A percentile compares a stretch with the other conserved stretches of the same genome.
Conservation (phyloP, 2,113 vertebrate genomes). For the Labeo catla region DNA sequence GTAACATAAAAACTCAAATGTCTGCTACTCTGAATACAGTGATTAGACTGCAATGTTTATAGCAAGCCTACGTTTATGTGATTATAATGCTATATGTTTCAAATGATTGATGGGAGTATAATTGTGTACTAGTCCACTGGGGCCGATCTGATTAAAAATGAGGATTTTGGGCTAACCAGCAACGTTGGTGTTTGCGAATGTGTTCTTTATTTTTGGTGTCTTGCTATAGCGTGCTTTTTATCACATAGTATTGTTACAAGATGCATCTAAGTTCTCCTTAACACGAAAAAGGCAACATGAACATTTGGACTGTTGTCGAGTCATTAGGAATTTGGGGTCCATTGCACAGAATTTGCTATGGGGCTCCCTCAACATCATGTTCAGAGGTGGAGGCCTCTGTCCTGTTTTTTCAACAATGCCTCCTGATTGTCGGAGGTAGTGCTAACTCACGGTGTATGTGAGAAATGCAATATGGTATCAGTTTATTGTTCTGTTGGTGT, state of each 20-base stretch:
- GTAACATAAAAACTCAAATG: neutral
- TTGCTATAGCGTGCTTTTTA: neutral
- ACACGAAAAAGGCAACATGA: neutral
- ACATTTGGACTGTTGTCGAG: too few relatives aligned
- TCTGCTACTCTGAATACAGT: neutral
- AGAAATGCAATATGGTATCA: neutral
- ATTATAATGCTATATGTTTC: constrained; percentile 6
- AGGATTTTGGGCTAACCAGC: neutral
- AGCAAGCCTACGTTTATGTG: neutral
- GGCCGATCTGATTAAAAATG: neutral
- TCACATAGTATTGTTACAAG: neutral
- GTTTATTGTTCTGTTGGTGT: neutral
- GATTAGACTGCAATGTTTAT: constrained; percentile 14
- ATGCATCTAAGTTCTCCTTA: neutral
- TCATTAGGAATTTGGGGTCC: too few relatives aligned
- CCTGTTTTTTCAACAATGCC: too few relatives aligned
- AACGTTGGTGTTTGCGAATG: neutral
- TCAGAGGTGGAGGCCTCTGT: too few relatives aligned
- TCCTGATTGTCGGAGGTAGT: too few relatives aligned
- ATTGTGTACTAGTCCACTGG: neutral
- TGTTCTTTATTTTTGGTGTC: neutral
- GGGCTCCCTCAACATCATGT: too few relatives aligned
- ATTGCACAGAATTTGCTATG: too few relatives aligned
- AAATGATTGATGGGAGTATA: constrained; percentile 1
- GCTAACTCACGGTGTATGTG: neutral